Evolutionary conservation across 2,113 vertebrate species (phyloP).

Genomic region (Pygoscelis adeliae): DNA sequence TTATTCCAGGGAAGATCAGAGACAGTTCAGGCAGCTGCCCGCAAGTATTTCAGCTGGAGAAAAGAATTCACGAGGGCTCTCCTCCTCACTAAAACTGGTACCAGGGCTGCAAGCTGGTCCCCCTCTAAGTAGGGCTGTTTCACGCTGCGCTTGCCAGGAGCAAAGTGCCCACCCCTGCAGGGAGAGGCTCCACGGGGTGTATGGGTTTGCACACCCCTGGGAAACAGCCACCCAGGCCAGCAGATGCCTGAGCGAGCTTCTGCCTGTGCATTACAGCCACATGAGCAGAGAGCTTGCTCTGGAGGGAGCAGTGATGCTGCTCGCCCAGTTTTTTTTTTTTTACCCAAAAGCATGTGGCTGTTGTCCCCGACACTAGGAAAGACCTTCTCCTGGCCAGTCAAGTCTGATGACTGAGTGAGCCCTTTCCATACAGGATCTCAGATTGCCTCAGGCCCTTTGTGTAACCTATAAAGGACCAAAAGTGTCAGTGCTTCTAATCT

Average conservation of each 20-base stretch:
- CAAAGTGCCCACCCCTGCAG: background rate
- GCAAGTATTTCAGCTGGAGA: background rate
- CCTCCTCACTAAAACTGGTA: background rate
- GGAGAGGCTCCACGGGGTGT: background rate
- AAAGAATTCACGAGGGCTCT: background rate
- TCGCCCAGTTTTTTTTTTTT: background rate
- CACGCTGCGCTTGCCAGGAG: background rate
- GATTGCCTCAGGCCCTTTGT: constrained; percentile 41
- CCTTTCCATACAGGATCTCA: constrained; percentile 7
- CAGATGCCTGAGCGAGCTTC: background rate
- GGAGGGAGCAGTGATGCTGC: background rate
- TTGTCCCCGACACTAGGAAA: background rate
- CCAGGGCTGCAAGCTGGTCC: background rate
- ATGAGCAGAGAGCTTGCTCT: background rate
- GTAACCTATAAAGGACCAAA: constrained; percentile 37
- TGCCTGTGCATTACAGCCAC: background rate
- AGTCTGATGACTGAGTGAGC: background rate
- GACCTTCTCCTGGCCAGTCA: background rate
- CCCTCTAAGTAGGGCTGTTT: background rate
- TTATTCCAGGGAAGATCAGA: background rate
- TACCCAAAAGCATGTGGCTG: background rate
- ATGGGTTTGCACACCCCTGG: background rate
- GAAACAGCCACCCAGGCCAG: background rate
- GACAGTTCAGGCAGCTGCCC: background rate
- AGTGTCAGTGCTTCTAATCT: constrained; percentile 65